These are phyloP conservation scores for Drosophila anceps DNA, from an alignment of 2,888 invertebrate genomes.

Conservation along the genomic window DNA sequence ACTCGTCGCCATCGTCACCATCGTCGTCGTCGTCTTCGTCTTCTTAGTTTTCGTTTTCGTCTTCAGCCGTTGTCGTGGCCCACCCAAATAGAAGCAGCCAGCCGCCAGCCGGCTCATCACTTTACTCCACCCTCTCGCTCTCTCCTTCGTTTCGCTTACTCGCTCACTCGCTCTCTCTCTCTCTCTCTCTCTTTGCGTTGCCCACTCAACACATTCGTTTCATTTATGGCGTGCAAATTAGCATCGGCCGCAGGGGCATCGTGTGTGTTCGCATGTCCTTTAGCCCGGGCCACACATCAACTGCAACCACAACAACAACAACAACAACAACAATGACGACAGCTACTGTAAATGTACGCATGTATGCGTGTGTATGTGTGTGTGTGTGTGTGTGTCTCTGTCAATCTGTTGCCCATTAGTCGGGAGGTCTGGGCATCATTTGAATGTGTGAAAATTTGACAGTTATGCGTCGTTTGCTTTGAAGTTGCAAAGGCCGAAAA, in stretches of 20 bases:
- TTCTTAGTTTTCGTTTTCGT: slow-evolving; percentile 6
- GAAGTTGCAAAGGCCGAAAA: slow-evolving; percentile 53
- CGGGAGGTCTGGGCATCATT: slow-evolving; percentile 24
- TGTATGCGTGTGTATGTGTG: background rate
- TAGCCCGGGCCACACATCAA: slow-evolving; percentile 56
- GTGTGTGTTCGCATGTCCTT: slow-evolving; percentile 69
- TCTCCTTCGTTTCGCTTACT: too few species aligned
- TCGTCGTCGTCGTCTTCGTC: slow-evolving; percentile 8
- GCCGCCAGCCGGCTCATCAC: slow-evolving; percentile 49
- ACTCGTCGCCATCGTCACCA: slow-evolving; percentile 32
- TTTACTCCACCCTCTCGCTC: slow-evolving; percentile 44
- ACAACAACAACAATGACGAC: slow-evolving; percentile 3
- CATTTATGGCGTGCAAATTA: slow-evolving; percentile 81
- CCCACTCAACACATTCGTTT: slow-evolving; percentile 74
- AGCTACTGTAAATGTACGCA: slow-evolving; percentile 52
- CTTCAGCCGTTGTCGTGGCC: slow-evolving; percentile 31
- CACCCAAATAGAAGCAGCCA: slow-evolving; percentile 49
- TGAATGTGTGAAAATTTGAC: slow-evolving; percentile 76
- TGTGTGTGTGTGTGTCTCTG: slow-evolving; percentile 9
- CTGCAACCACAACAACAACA: background rate
- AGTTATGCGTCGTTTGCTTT: slow-evolving; percentile 66
- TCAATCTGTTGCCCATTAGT: slow-evolving; percentile 67
- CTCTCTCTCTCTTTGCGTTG: slow-evolving; percentile 11
- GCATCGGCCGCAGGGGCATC: slow-evolving; percentile 71
- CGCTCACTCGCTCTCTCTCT: background rate